phyloP scores from a whole-genome alignment of 2,888 invertebrate species.

The Allophyes oxyacanthae region DNA sequence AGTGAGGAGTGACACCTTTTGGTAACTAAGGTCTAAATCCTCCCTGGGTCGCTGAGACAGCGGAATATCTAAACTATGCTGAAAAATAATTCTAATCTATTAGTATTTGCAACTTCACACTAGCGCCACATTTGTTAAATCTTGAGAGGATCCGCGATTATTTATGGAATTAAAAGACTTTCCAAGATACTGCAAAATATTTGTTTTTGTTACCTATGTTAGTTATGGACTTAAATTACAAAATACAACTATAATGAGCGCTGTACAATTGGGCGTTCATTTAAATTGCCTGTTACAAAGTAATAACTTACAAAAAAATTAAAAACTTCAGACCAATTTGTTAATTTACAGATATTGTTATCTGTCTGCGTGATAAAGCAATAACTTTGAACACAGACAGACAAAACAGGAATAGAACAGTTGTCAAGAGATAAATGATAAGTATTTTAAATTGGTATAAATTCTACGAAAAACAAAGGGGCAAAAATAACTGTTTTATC shows the following conservation, averaged over 20 bases:
- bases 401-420: conserved; percentile 58
- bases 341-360: conserved; percentile 55
- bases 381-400: conserved; percentile 40
- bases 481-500: conserved; percentile 50
- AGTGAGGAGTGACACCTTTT: no score
- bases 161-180: no score
- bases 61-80: no score
- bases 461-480: conserved; percentile 35
- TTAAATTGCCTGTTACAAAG: conserved; percentile 49
- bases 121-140: no score
- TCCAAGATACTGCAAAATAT: no score
- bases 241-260: conserved; percentile 5
- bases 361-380: conserved; percentile 49
- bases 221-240: no score
- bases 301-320: conserved; percentile 36
- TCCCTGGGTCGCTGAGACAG: no score
- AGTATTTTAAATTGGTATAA: conserved; percentile 17
- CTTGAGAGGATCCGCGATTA: no score
- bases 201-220: no score
- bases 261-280: conserved; percentile 17
- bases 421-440: conserved; percentile 51
- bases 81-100: no score
- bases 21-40: no score
- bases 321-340: conserved; percentile 52
- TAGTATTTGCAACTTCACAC: no score